Evolutionary conservation across 2,113 vertebrate species (phyloP).

Genomic region (Dicerorhinus sumatrensis): DNA sequence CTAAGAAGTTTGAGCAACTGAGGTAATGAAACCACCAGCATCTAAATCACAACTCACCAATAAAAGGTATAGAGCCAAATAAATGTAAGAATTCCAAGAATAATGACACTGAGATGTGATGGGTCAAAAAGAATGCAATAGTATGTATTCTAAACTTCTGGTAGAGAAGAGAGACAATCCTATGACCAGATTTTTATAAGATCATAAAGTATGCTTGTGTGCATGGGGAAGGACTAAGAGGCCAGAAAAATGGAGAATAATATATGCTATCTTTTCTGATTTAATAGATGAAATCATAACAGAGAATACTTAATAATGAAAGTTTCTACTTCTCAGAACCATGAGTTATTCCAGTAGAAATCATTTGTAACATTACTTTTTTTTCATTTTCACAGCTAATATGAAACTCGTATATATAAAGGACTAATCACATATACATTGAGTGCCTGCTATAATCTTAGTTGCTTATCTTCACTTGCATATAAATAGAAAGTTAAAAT

Average conservation of each 20-base stretch:
- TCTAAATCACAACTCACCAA: neutral
- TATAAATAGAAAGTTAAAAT: slow-evolving; percentile 31
- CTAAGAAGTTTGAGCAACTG: neutral
- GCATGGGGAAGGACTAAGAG: neutral
- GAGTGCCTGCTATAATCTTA: neutral
- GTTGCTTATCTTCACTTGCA: neutral
- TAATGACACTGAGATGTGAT: neutral
- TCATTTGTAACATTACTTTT: neutral
- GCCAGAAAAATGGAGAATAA: slow-evolving; percentile 10
- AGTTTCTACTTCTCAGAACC: neutral
- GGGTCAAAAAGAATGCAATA: neutral
- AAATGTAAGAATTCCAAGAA: neutral
- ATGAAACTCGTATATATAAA: neutral
- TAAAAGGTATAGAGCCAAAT: neutral
- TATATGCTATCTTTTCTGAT: neutral
- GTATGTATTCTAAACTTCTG: neutral
- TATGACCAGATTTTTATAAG: neutral
- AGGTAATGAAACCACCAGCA: neutral
- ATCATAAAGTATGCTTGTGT: neutral
- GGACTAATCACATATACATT: neutral
- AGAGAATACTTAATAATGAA: slow-evolving; percentile 15
- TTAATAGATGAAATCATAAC: neutral
- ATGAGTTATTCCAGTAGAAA: neutral
- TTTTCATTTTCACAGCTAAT: slow-evolving; percentile 9
- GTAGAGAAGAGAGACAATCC: neutral